phyloP scores from a whole-genome alignment of 2,797 vertebrate species.

The Stomatorhinus walkeri region DNA sequence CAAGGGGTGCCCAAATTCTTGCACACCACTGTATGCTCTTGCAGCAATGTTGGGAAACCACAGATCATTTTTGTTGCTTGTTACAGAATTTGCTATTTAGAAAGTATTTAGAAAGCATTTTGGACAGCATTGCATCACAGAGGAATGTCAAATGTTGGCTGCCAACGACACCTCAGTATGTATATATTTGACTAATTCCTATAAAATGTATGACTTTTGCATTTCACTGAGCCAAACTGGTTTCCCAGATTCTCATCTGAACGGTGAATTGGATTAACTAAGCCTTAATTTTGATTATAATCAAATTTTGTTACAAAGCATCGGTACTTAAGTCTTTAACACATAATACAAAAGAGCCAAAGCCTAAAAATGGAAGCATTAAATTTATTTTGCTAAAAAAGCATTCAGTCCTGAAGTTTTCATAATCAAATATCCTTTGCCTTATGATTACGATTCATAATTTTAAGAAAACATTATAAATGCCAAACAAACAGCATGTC shows the following conservation, averaged over 20 bases:
- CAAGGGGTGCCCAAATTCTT: no score
- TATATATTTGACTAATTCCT: not conserved
- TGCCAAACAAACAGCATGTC: not conserved
- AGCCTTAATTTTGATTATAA: not conserved
- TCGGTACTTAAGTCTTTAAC: not conserved
- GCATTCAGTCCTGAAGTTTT: not conserved
- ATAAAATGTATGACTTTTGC: not conserved
- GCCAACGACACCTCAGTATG: not conserved
- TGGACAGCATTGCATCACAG: not conserved
- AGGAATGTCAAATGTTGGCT: not conserved
- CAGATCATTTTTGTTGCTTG: not conserved
- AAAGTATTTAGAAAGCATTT: not conserved
- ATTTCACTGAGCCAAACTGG: not conserved
- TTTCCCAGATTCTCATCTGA: not conserved
- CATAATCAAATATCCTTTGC: not conserved
- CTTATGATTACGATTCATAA: not conserved
- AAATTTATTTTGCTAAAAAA: not conserved
- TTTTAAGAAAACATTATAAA: not conserved
- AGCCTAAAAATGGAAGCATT: slow-evolving; percentile 7
- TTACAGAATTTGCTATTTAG: not conserved
- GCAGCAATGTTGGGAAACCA: not conserved
- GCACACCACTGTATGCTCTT: not conserved
- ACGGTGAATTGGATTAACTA: not conserved
- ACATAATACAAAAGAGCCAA: not conserved
- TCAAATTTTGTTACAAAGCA: not conserved